Evolutionary conservation across 2,113 vertebrate genomes (phyloP).

Genomic region (Oreochromis niloticus): DNA sequence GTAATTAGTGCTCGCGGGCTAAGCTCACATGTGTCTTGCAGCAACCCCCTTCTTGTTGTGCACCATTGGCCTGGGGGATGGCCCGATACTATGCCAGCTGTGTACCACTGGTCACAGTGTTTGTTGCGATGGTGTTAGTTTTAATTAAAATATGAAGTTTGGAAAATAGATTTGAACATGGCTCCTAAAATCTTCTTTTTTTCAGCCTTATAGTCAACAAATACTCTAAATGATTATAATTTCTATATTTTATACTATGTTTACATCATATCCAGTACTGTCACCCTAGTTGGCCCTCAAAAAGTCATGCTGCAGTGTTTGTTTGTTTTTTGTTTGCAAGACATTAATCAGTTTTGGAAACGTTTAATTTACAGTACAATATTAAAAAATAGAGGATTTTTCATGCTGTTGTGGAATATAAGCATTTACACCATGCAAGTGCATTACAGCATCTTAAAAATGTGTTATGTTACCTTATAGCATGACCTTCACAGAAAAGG

Average conservation of each 20-base stretch:
- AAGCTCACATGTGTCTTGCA: not conserved
- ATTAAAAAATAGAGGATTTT: not conserved
- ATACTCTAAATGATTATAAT: not conserved
- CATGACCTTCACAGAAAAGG: not conserved
- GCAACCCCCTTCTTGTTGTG: not conserved
- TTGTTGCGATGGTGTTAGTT: not conserved
- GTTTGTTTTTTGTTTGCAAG: not conserved
- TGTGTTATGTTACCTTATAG: not conserved
- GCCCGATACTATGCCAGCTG: not conserved
- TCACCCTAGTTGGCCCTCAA: not conserved
- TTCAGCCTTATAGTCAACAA: not conserved
- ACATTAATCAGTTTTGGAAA: not conserved
- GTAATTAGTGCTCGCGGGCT: fast-evolving
- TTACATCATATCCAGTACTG: not conserved
- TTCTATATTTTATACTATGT: not conserved
- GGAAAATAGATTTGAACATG: not conserved
- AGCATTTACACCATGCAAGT: not conserved
- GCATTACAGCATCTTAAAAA: not conserved
- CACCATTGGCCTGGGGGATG: not conserved
- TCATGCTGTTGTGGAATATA: not conserved
- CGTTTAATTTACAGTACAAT: not conserved
- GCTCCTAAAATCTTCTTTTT: not conserved
- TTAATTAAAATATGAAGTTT: not conserved
- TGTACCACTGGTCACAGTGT: not conserved
- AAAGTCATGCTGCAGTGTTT: not conserved